Evolutionary conservation across 2,113 vertebrate genomes (phyloP).

Genomic region (Xiphophorus maculatus): DNA sequence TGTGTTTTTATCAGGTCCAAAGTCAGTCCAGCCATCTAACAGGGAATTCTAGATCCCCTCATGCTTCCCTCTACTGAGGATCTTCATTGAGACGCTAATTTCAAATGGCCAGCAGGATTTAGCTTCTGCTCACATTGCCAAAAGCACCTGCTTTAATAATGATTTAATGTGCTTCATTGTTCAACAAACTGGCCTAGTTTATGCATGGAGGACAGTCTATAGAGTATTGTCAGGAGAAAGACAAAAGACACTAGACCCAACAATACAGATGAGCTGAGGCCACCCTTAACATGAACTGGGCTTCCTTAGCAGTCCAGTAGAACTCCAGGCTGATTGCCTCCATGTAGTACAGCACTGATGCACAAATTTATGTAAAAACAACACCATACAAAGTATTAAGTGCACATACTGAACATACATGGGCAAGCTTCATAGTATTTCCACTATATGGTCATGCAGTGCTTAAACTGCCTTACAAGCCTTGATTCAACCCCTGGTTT

Average conservation of each 20-base stretch:
- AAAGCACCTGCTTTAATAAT: not conserved
- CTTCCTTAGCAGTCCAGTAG: not conserved
- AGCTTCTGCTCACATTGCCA: not conserved
- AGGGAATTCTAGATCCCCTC: not conserved
- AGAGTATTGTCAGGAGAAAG: not conserved
- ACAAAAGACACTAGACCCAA: not conserved
- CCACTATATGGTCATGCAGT: too few species aligned
- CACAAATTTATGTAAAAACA: not conserved
- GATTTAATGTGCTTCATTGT: not conserved
- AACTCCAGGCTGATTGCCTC: too few species aligned
- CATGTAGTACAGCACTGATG: not conserved
- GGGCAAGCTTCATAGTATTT: too few species aligned
- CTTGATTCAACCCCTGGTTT: too few species aligned
- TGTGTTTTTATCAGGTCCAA: not conserved
- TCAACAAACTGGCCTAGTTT: not conserved
- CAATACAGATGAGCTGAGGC: not conserved
- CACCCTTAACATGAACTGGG: not conserved
- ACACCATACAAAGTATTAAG: too few species aligned
- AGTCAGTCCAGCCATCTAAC: not conserved
- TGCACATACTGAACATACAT: too few species aligned
- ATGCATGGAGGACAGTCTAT: not conserved
- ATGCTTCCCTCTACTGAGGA: not conserved
- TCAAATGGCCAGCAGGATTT: not conserved
- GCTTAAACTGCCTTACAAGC: too few species aligned
- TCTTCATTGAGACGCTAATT: not conserved